Percentiles rank a stretch among this genome's conserved stretches.
phyloP scores from a whole-genome alignment of 1,140 invertebrate genomes.

The Drosophila gunungcola region DNA sequence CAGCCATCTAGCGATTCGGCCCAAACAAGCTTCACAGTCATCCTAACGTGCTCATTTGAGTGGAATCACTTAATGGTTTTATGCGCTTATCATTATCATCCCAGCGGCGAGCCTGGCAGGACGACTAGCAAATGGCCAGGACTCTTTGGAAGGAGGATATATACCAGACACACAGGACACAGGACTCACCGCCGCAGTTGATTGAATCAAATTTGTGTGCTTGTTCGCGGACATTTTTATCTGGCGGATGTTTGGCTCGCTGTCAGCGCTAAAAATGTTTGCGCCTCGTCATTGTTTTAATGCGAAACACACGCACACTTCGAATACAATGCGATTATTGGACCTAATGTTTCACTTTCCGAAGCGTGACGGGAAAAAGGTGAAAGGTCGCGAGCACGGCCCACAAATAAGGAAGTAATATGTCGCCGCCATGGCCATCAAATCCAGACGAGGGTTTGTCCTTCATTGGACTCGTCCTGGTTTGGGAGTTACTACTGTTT shows the following conservation, averaged over 20 bases:
- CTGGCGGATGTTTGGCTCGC: slow-evolving; percentile 78
- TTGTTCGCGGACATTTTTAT: slow-evolving; percentile 66
- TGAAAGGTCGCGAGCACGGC: slow-evolving; percentile 59
- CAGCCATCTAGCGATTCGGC: slow-evolving; percentile 2
- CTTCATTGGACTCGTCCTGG: slow-evolving; percentile 3
- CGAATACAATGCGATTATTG: slow-evolving; percentile 35
- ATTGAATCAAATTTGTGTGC: slow-evolving; percentile 70
- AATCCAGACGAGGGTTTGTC: slow-evolving; percentile 55
- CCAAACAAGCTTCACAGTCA: slow-evolving; percentile 43
- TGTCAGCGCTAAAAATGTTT: slow-evolving; percentile 72
- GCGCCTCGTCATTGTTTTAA: slow-evolving; percentile 75
- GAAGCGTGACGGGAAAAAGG: slow-evolving; percentile 40
- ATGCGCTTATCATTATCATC: slow-evolving; percentile 80
- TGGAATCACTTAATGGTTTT: slow-evolving; percentile 83
- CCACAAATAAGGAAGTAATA: slow-evolving; percentile 83
- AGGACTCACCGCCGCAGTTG: slow-evolving; percentile 37
- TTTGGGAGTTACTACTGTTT: background rate
- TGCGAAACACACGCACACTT: slow-evolving; percentile 52
- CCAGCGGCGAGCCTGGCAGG: slow-evolving; percentile 43
- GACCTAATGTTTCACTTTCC: slow-evolving; percentile 68
- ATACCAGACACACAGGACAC: background rate
- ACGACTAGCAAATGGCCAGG: slow-evolving; percentile 24
- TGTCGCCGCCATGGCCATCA: slow-evolving; percentile 70
- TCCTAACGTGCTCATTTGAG: slow-evolving; percentile 77
- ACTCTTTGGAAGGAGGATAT: background rate